Evolutionary conservation across 2,888 invertebrate species (phyloP).

Genomic region (Stenichneumon culpator): DNA sequence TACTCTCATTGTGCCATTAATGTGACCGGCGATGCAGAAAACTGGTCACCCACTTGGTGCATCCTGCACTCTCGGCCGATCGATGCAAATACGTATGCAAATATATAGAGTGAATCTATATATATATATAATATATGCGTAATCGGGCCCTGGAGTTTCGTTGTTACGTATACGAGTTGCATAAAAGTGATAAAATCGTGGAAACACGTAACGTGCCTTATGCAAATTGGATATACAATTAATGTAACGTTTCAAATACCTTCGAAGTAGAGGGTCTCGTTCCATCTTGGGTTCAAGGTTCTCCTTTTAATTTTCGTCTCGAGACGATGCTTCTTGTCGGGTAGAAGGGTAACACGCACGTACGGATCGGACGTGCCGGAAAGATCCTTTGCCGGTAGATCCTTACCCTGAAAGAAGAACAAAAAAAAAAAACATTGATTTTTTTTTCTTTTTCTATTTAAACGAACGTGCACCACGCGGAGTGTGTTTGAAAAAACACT

Average conservation of each 20-base stretch:
- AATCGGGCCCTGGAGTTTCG: not conserved
- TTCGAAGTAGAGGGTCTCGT: constrained; percentile 97
- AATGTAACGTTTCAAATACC: constrained; percentile 84
- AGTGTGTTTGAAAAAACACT: not conserved
- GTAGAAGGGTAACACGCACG: constrained; percentile 94
- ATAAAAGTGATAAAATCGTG: constrained; percentile 5
- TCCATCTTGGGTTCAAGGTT: constrained; percentile 96
- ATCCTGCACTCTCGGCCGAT: constrained; percentile 59
- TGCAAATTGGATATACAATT: not conserved
- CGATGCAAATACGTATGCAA: constrained; percentile 58
- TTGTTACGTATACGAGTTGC: constrained; percentile 19
- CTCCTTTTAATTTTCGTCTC: constrained; percentile 97
- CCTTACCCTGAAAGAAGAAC: constrained; percentile 91
- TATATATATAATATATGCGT: not conserved
- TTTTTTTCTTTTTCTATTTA: not conserved
- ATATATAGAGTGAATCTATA: constrained; percentile 26
- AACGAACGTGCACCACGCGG: not conserved
- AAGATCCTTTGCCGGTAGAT: constrained; percentile 96
- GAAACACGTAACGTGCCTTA: not conserved
- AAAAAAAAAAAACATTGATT: constrained; percentile 40
- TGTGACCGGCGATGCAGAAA: constrained; percentile 61
- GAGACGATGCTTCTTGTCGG: constrained; percentile 96
- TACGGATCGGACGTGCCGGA: constrained; percentile 97
- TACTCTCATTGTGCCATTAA: constrained; percentile 56
- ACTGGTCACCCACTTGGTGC: constrained; percentile 57